Base-by-base conservation (phyloP, 2,113 vertebrate genomes). In the Sminthopsis crassicaudata region DNA sequence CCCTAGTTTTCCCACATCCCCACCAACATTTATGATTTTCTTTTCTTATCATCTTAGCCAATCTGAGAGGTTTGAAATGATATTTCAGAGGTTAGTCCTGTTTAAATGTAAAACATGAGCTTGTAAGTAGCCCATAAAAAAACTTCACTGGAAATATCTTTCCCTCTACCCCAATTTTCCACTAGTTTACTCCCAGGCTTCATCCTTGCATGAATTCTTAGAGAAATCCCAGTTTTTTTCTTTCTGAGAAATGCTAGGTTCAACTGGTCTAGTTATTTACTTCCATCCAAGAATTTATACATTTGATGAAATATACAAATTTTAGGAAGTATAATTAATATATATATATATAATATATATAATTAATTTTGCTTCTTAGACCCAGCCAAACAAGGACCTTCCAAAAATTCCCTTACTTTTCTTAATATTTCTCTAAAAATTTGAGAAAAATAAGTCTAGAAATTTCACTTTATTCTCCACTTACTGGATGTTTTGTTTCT, bases 381-480 rank as follows among this genome's bases (percentile, higher is more conserved):
- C 67, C n/a, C 19, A 84, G 19, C 19, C 23, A 84, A 84, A 84
- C n/a, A 42, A 42, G 22, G n/a, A 84, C 8, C 19, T 6, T 19
- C n/a, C 5, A 36, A 30, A 12, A 36, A 36, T 7, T 84, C n/a
- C 19, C n/a, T n/a, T 16, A 42, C 42, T 84, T 42, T 84, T 84
- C 67, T 84, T 84, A 84, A 84, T 84, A 84, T 84, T 84, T n/a
- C 67, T 42, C 36, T 84, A 84, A 84, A 22, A 19, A n/a, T 16
- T 76, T 42, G n/a, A 84, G 36, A 19, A 84, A 84, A 84, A 84
- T 42, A 84, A 42, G 5, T 42, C n/a, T 6, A 84, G 67, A 19
- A 84, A 67, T 96, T 97, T 95, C 97, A 94, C 90, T 53, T 46
- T 46, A 95, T 93, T 97, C 95, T 96, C 53, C 23, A 55, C 46